Percentiles rank a stretch among this genome's conserved stretches.
These are phyloP conservation scores for Dynastes maya DNA, from an alignment of 2,888 invertebrate species.

Conservation along the genomic window DNA sequence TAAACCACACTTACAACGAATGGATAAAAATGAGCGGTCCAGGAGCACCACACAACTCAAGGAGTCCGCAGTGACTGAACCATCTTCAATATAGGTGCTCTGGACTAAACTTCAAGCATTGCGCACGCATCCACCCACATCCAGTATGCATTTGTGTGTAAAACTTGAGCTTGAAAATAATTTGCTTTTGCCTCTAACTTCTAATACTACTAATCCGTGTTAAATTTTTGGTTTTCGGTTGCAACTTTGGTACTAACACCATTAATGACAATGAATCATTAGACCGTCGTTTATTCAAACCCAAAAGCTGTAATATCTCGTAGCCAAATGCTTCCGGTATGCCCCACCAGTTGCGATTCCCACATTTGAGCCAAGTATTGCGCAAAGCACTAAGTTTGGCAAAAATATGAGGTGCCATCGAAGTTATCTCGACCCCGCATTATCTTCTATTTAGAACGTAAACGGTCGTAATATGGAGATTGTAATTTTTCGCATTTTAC, in stretches of 20 bases:
- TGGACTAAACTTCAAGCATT: constrained; percentile 53
- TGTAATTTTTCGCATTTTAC: too few relatives aligned
- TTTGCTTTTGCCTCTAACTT: constrained; percentile 9
- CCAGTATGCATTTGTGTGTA: constrained; percentile 48
- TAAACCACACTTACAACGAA: constrained; percentile 64
- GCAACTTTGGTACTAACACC: background rate
- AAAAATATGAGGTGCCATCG: constrained; percentile 25
- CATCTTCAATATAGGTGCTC: constrained; percentile 50
- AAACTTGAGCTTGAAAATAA: constrained; percentile 31
- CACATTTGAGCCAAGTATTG: constrained; percentile 37
- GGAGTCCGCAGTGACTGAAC: constrained; percentile 70
- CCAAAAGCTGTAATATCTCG: constrained; percentile 1
- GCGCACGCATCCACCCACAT: constrained; percentile 58
- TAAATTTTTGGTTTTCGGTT: background rate
- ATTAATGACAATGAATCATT: background rate
- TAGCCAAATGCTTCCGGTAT: constrained; percentile 4
- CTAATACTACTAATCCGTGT: constrained; percentile 13
- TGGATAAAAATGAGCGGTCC: constrained; percentile 67
- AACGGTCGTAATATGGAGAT: background rate
- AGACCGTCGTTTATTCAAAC: background rate
- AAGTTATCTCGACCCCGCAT: constrained; percentile 10
- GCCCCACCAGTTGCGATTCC: background rate
- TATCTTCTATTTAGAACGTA: constrained; percentile 19
- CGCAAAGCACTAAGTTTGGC: constrained; percentile 42
- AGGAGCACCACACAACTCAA: constrained; percentile 71